Evolutionary conservation across 2,888 invertebrate species (phyloP), one percentile per base, ranked within the genome.

Genomic region (Orthonevra nobilis): DNA sequence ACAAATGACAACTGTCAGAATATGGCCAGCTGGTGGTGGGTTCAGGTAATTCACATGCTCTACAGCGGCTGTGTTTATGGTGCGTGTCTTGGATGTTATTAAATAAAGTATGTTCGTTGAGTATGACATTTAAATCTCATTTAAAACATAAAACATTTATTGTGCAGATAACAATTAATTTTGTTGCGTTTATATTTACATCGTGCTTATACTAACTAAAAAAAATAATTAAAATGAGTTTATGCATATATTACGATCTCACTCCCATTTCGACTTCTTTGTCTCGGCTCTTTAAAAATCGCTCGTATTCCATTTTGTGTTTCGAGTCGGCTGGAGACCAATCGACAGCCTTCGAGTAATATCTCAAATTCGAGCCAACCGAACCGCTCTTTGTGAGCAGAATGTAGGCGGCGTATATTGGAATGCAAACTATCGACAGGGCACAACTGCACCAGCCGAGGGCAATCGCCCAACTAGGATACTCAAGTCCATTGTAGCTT

Each of bases 381-480:
- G 84, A 83, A 0, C 84, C 83, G 2, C 86, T 83, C 89, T 90
- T 83, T 81, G 86, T 12, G 85, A 84, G 64, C 46, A 91, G 81
- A 64, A 90, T 90, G 84, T 91, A 93, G 1, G 94, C 83, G 74
- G 92, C 90, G 85, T 92, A 93, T 2, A 90, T 84, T 0, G 97
- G 97, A 83, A 97, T 94, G 84, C 93, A 94, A 0, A 93, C 86
- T 81, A 96, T 93, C 0, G 97, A 96, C 2, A 90, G 82, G 0
- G 91, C 86, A 46, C 94, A 94, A 1, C 93, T 91, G 36, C 89
- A 84, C 95, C 94, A 95, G 2, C 94, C 91, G 52, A 90, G 19
- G 81, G 86, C 85, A 15, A 90, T 90, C 38, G 89, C 92, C 94
- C 91, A 93, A 82, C 89, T 82, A 7, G 93, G 91, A 90, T 90